These are phyloP conservation scores for Gorsachius goisagi DNA, from an alignment of 2,113 vertebrate species.

Conservation along the genomic window DNA sequence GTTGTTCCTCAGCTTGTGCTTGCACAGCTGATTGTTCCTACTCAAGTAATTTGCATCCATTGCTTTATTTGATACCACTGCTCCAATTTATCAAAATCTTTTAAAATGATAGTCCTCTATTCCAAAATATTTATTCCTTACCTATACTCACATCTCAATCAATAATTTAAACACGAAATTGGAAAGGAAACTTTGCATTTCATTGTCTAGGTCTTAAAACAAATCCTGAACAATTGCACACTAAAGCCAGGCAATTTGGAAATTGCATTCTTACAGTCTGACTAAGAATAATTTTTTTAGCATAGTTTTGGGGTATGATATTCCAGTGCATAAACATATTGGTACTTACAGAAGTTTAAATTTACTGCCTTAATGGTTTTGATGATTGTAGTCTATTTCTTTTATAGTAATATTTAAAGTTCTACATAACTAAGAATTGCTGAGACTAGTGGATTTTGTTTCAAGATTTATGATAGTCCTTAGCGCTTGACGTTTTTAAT, in stretches of 20 bases:
- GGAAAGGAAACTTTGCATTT: background rate
- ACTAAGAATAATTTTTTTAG: background rate
- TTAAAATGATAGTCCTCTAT: background rate
- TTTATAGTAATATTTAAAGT: background rate
- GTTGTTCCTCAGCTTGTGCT: background rate
- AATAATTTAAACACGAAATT: background rate
- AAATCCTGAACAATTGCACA: background rate
- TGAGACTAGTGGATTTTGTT: constrained; percentile 25
- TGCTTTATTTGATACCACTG: background rate
- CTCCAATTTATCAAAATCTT: background rate
- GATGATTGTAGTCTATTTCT: background rate
- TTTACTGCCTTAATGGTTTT: background rate
- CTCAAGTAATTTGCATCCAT: background rate
- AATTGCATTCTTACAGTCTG: background rate
- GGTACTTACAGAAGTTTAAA: background rate
- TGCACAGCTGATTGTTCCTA: background rate
- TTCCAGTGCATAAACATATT: background rate
- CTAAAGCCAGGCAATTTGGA: background rate
- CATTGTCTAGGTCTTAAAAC: background rate
- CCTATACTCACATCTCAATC: background rate
- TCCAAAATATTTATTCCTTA: background rate
- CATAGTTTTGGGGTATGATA: background rate
- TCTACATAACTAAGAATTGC: background rate
- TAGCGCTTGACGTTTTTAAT: constrained; percentile 22
- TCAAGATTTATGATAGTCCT: constrained; percentile 19